A percentile compares a stretch with the other conserved stretches of the same genome.
phyloP scores from a whole-genome alignment of 1,140 invertebrate genomes.

The Adelges cooleyi region DNA sequence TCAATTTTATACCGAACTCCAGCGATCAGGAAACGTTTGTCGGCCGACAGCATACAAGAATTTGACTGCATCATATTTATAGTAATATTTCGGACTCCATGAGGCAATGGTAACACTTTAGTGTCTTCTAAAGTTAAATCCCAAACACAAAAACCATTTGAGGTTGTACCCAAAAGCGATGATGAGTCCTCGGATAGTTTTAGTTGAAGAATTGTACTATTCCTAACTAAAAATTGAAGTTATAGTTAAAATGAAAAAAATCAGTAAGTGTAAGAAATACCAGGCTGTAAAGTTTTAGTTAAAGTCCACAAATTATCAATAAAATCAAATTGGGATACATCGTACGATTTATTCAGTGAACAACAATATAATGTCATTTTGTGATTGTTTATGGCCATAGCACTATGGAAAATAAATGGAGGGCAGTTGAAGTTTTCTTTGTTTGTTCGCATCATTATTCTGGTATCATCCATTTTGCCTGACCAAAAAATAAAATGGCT shows the following conservation, averaged over 20 bases:
- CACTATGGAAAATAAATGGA: constrained; percentile 41
- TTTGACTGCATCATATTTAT: constrained; percentile 72
- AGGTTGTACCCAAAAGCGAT: constrained; percentile 70
- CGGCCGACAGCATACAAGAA: constrained; percentile 79
- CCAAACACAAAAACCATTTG: constrained; percentile 70
- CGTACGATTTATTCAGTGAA: constrained; percentile 44
- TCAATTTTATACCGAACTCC: constrained; percentile 58
- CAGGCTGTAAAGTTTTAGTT: background rate
- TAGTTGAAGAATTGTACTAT: constrained; percentile 64
- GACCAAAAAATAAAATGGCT: constrained; percentile 67
- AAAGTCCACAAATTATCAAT: constrained; percentile 40
- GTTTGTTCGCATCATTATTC: constrained; percentile 51
- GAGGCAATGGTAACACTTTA: constrained; percentile 64
- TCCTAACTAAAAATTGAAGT: constrained; percentile 1
- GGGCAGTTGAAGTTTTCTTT: constrained; percentile 13
- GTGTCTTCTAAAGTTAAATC: constrained; percentile 41
- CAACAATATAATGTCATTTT: constrained; percentile 50
- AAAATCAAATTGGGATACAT: constrained; percentile 44
- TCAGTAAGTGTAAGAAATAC: no score
- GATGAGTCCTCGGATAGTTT: constrained; percentile 69
- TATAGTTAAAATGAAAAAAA: background rate
- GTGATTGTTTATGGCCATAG: constrained; percentile 49
- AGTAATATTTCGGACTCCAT: constrained; percentile 84
- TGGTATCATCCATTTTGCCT: constrained; percentile 60
- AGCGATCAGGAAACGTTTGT: constrained; percentile 83